Evolutionary conservation across 64 coral and sea anemone genomes (phyloP), one percentile per base, ranked within the genome.

Genomic region (Exaiptasia diaphana): DNA sequence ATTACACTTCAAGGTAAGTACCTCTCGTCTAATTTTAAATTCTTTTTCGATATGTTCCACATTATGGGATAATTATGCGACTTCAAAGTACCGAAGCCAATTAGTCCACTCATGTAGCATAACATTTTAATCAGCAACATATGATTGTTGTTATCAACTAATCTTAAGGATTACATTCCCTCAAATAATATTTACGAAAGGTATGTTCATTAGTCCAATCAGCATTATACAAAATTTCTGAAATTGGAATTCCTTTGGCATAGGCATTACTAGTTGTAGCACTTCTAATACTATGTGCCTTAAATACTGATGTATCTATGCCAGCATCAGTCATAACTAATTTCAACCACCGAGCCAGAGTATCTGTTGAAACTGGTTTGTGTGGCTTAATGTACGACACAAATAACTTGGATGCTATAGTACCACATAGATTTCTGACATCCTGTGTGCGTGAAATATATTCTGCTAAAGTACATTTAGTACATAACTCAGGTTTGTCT

Each of bases 231-330:
- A 88, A 62, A 41, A 88, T 88, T 48, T 88, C 75, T 21, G 64
- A 23, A 30, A 81, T 22, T 4, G 86, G 53, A 1, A 67, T 50
- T 21, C 86, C 86, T 59, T 13, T 62, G 26, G 65, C 50, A 88
- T 33, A 79, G n/a, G 74, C 37, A 35, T 32, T 41, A 24, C 79
- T 70, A 60, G 74, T 31, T 33, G 72, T 36, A 25, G 88, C 79
- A 46, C 80, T 81, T 49, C 73, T 76, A 28, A 83, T 80, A 43
- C 58, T 83, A 34, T 85, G 80, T 41, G 88, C 73, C 50, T 90
- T 84, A 90, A 83, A 90, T 5, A 84, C 55, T 76, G 8, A 56
- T 30, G 68, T 74, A 73, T 90, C 88, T 44, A 90, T 90, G 60
- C 79, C 88, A 68, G 81, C 45, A 49, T 52, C 69, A 68, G 88